These are phyloP conservation scores for Zalophus californianus DNA, from an alignment of 2,797 vertebrate genomes.

Conservation along the genomic window DNA sequence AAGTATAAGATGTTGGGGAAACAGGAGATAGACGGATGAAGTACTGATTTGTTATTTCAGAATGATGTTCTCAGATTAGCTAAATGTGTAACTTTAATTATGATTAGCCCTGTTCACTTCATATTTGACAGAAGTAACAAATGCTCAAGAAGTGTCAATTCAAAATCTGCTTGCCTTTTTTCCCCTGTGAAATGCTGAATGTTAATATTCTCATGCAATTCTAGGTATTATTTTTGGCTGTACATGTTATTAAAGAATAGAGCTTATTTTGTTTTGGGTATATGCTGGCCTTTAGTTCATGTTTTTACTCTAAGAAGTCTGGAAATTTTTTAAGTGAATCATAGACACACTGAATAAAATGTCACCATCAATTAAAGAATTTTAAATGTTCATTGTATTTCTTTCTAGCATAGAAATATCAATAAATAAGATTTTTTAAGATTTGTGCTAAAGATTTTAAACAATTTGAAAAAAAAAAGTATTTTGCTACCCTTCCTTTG, in stretches of 20 bases:
- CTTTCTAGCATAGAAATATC: background rate
- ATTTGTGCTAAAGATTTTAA: conserved; percentile 21
- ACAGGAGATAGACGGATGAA: conserved; percentile 23
- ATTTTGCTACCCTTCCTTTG: background rate
- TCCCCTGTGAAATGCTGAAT: background rate
- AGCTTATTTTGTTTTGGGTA: background rate
- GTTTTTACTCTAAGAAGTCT: background rate
- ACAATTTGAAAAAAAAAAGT: background rate
- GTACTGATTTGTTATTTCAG: conserved; percentile 47
- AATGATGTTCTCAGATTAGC: conserved; percentile 59
- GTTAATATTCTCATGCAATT: background rate
- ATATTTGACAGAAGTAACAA: conserved; percentile 57
- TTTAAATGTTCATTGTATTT: background rate
- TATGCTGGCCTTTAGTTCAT: background rate
- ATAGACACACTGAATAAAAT: background rate
- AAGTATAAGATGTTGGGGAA: conserved; percentile 35
- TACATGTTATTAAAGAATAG: conserved; percentile 19
- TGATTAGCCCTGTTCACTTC: conserved; percentile 54
- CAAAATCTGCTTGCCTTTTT: conserved; percentile 32
- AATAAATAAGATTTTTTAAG: background rate
- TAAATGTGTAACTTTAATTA: conserved; percentile 65
- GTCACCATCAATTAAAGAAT: background rate
- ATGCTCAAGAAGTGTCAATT: conserved; percentile 60
- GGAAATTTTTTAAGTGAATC: conserved; percentile 20
- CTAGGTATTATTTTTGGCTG: background rate